These are phyloP conservation scores for Mico argentatus DNA, from an alignment of 2,797 vertebrate genomes.

Conservation along the genomic window DNA sequence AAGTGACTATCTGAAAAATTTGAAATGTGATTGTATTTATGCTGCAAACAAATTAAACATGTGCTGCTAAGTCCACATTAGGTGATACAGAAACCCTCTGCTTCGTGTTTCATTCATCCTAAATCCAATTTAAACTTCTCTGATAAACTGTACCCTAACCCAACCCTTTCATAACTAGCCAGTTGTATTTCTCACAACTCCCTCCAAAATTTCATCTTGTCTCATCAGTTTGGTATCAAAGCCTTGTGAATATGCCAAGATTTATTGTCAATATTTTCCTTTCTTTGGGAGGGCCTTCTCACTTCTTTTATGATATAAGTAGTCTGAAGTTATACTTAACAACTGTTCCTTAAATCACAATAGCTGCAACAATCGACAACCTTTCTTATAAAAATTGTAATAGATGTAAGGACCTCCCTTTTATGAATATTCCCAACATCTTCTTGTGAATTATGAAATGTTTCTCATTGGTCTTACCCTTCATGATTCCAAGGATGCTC, in stretches of 20 bases:
- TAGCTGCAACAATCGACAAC: background rate
- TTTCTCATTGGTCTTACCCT: background rate
- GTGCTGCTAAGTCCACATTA: background rate
- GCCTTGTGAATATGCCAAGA: background rate
- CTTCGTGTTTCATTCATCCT: background rate
- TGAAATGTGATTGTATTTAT: background rate
- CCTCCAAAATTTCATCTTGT: background rate
- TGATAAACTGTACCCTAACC: background rate
- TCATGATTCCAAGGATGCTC: background rate
- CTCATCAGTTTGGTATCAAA: background rate
- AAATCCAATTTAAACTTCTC: background rate
- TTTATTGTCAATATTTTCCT: background rate
- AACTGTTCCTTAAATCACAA: background rate
- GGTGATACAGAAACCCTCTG: background rate
- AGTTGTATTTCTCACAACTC: background rate
- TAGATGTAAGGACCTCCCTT: background rate
- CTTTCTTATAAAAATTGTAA: background rate
- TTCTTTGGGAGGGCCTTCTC: background rate
- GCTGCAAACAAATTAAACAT: background rate
- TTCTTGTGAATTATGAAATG: background rate
- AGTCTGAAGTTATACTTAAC: background rate
- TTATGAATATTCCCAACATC: background rate
- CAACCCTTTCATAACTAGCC: background rate
- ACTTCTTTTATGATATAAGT: background rate
- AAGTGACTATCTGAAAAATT: background rate